These are phyloP conservation scores for Podiceps cristatus DNA, from an alignment of 2,113 vertebrate genomes.

Conservation along the genomic window DNA sequence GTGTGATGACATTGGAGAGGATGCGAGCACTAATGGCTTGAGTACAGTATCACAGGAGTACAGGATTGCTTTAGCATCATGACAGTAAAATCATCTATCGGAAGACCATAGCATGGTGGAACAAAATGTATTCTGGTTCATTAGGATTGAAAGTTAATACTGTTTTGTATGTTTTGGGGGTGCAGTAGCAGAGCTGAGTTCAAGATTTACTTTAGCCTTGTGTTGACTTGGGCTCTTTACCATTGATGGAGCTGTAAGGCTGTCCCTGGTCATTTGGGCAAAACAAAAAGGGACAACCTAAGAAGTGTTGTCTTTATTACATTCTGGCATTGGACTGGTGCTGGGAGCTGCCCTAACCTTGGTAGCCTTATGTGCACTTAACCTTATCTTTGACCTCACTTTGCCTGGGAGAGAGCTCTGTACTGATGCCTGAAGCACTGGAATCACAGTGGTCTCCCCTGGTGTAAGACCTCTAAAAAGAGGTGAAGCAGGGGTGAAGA, in stretches of 20 bases:
- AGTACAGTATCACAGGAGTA: not conserved
- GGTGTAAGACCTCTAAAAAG: not conserved
- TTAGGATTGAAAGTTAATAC: not conserved
- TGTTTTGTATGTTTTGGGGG: not conserved
- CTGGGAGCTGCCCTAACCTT: not conserved
- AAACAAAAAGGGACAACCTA: not conserved
- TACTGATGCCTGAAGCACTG: not conserved
- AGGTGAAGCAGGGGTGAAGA: not conserved
- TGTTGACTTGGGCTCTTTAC: not conserved
- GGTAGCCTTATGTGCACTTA: not conserved
- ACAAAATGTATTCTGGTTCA: not conserved
- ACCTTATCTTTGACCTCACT: not conserved
- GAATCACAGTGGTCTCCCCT: not conserved
- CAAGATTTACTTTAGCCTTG: not conserved
- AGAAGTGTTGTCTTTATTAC: not conserved
- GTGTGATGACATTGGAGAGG: fast-evolving
- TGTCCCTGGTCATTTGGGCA: not conserved
- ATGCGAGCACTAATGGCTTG: not conserved
- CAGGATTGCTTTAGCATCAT: not conserved
- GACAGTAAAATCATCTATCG: not conserved
- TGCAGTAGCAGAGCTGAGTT: not conserved
- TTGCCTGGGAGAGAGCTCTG: not conserved
- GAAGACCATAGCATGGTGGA: not conserved
- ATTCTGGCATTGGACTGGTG: not conserved
- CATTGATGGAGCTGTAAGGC: not conserved